These are phyloP conservation scores for Elgaria multicarinata DNA, from an alignment of 2,113 vertebrate species.

Conservation along the genomic window DNA sequence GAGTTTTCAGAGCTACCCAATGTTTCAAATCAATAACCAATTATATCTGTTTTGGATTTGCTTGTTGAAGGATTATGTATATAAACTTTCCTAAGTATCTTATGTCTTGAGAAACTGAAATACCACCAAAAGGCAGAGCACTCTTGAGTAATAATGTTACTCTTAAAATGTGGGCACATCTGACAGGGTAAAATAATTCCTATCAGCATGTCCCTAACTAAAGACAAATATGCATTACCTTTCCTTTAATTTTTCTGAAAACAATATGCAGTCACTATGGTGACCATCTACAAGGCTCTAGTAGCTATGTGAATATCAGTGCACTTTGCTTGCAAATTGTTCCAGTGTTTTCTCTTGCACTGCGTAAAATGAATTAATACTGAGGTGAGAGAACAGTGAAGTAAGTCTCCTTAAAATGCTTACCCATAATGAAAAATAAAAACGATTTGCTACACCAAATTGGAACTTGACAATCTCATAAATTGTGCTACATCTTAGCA, in stretches of 20 bases:
- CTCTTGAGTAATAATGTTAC: neutral
- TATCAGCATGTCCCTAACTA: neutral
- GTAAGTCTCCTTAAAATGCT: conserved; percentile 41
- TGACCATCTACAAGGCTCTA: conserved; percentile 11
- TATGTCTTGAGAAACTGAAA: neutral
- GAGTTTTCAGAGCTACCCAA: neutral
- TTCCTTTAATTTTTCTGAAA: conserved; percentile 15
- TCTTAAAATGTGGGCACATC: neutral
- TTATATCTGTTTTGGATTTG: conserved; percentile 6
- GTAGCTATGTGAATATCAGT: conserved; percentile 4
- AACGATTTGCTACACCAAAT: conserved; percentile 51
- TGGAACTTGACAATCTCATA: conserved; percentile 43
- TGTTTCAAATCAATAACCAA: conserved; percentile 20
- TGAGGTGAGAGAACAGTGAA: conserved; percentile 39
- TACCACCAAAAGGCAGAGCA: neutral
- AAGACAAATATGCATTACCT: conserved; percentile 32
- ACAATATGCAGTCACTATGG: conserved; percentile 22
- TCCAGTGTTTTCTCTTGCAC: conserved; percentile 13
- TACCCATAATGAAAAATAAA: conserved; percentile 54
- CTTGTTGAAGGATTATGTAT: neutral
- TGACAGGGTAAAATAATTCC: conserved; percentile 21
- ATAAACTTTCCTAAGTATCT: neutral
- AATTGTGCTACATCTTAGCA: conserved; percentile 37
- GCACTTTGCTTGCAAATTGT: conserved; percentile 22
- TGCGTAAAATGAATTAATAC: conserved; percentile 52